Conservation (phyloP, 2,797 vertebrate species). For the Oreochromis mossambicus region DNA sequence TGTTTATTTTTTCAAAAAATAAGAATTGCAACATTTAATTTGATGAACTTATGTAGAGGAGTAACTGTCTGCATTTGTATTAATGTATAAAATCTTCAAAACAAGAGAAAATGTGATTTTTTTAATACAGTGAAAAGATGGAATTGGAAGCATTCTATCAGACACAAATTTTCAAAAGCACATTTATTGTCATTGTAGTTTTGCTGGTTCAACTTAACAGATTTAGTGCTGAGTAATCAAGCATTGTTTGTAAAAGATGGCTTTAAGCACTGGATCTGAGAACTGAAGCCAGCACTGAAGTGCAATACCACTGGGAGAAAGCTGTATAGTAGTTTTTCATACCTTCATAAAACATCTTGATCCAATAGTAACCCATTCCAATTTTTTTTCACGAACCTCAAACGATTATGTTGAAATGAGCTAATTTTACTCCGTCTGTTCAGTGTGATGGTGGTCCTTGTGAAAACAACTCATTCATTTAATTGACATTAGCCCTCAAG, state of each 20-base stretch:
- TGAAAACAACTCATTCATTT: fast-evolving
- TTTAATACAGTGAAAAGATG: not conserved
- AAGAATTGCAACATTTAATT: not conserved
- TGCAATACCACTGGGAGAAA: not conserved
- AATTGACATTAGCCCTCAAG: not conserved
- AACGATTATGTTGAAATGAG: not conserved
- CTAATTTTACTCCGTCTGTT: not conserved
- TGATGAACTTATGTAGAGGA: not conserved
- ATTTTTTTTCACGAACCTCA: not conserved
- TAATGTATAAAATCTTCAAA: not conserved
- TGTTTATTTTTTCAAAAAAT: not conserved
- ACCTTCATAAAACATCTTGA: not conserved
- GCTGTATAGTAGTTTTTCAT: not conserved
- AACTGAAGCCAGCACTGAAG: not conserved
- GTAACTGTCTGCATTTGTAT: not conserved
- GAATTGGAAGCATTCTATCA: not conserved
- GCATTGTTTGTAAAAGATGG: not conserved
- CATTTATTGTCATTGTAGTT: not conserved
- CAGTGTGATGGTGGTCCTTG: not conserved
- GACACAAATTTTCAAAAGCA: not conserved
- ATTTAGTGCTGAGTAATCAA: not conserved
- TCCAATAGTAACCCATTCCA: fast-evolving
- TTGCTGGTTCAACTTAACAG: not conserved
- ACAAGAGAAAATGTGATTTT: not conserved
- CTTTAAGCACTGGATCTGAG: not conserved